phyloP scores from a whole-genome alignment of 2,888 invertebrate genomes.

The Perizoma affinitatum region DNA sequence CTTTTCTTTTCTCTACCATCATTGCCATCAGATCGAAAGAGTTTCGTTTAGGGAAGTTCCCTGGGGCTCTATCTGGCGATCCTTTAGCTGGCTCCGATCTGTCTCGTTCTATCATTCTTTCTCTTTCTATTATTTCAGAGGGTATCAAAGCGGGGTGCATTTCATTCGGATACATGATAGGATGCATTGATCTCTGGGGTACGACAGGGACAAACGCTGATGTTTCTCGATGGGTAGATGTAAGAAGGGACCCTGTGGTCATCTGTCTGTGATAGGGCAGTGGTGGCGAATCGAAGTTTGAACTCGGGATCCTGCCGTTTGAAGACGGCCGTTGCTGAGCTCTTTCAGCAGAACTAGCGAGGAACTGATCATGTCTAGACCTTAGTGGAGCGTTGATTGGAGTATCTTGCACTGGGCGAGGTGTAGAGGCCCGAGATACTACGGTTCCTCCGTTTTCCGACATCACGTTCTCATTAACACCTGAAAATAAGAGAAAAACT shows the following conservation, averaged over 20 bases:
- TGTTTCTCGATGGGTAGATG: constrained; percentile 88
- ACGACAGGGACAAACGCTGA: constrained; percentile 95
- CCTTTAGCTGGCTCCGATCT: constrained; percentile 78
- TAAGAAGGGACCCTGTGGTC: constrained; percentile 75
- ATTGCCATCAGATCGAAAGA: constrained; percentile 94
- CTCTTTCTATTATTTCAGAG: constrained; percentile 83
- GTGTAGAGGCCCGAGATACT: constrained; percentile 78
- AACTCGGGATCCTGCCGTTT: constrained; percentile 77
- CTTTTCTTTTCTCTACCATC: constrained; percentile 95
- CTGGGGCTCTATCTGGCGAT: constrained; percentile 74
- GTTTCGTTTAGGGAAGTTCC: constrained; percentile 73
- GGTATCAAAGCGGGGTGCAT: constrained; percentile 87
- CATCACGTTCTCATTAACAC: constrained; percentile 68
- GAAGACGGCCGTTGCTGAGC: constrained; percentile 77
- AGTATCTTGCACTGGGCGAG: constrained; percentile 77
- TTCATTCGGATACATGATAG: constrained; percentile 88
- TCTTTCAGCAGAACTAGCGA: constrained; percentile 81
- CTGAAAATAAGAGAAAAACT: constrained; percentile 59
- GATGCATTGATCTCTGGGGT: constrained; percentile 89
- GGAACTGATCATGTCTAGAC: constrained; percentile 85
- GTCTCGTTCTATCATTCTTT: constrained; percentile 79
- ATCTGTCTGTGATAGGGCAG: constrained; percentile 87
- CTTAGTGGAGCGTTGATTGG: constrained; percentile 72
- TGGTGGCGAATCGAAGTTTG: constrained; percentile 86
- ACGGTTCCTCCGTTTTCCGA: constrained; percentile 77